Evolutionary conservation across 2,797 vertebrate species (phyloP).

Genomic region (Oryzias sinensis): DNA sequence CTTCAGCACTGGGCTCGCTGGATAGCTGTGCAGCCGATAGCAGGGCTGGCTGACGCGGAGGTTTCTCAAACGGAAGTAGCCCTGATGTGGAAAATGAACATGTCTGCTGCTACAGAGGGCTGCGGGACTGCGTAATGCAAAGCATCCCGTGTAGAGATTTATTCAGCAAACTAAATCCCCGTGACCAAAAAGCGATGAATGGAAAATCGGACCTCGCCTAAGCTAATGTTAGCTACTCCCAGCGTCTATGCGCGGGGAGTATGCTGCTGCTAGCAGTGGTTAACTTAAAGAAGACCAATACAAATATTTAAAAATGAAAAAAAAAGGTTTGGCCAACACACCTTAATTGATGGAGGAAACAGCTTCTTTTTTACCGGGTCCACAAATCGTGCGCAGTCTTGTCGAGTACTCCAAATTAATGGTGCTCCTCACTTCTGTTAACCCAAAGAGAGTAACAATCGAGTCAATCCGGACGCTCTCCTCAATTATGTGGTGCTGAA

Average conservation of each 20-base stretch:
- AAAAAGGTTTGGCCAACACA: slow-evolving; percentile 40
- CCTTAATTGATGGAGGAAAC: slow-evolving; percentile 66
- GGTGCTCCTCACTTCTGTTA: slow-evolving; percentile 39
- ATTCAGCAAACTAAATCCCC: slow-evolving; percentile 7
- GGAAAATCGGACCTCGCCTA: slow-evolving; percentile 70
- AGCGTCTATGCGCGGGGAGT: slow-evolving; percentile 48
- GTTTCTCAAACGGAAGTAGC: slow-evolving; percentile 21
- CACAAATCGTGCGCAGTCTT: slow-evolving; percentile 57
- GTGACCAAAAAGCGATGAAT: slow-evolving; percentile 43
- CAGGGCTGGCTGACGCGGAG: slow-evolving; percentile 26
- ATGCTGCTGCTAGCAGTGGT: slow-evolving; percentile 61
- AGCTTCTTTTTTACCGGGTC: slow-evolving; percentile 57
- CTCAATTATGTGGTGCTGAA: slow-evolving; percentile 76
- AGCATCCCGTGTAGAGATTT: neutral
- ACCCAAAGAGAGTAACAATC: slow-evolving; percentile 43
- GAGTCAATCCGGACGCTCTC: slow-evolving; percentile 71
- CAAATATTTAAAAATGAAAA: neutral
- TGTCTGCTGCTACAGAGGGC: neutral
- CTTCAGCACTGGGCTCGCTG: slow-evolving; percentile 69
- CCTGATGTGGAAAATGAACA: neutral
- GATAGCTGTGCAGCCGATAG: slow-evolving; percentile 60
- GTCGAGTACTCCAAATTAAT: slow-evolving; percentile 56
- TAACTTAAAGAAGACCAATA: too few species aligned
- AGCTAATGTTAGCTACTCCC: slow-evolving; percentile 66
- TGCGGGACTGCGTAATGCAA: neutral